Base-by-base conservation (phyloP, 2,888 invertebrate genomes). In the Troides helena region DNA sequence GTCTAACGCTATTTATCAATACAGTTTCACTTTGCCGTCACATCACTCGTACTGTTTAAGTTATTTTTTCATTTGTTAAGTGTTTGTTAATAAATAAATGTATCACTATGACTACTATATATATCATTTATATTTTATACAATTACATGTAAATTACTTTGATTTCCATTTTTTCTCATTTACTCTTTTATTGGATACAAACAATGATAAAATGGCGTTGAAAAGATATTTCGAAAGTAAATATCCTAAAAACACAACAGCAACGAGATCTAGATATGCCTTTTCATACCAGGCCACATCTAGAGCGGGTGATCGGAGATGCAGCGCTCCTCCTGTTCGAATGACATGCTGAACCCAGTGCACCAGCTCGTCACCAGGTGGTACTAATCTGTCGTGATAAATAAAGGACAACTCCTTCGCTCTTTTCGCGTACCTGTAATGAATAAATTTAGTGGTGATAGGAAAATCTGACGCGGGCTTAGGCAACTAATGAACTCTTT, bases 321-420 rank as follows among this genome's bases (percentile, higher is more conserved):
- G 85, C 0, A 72, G 69, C 0, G 88, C 87, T 0, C 88, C 88
- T 0, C 73, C 61, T 1, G 87, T 88, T 17, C 73, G 72, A 8
- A 83, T 74, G 7, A 86, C 87, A 71, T 88, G 86, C 59, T 81
- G 79, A 3, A 85, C 81, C 87, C 87, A 88, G 72, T 84, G 81
- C 4, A 80, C 79, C 36, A 88, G 21, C 61, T 84, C 85, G 0
- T 74, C 74, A 3, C 78, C 80, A 0, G 88, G 84, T 0, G 78
- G 64, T 12, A 74, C 57, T 1, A 81, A 79, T 21, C 83, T 78
- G 65, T 87, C 78, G 73, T 86, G 86, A 73, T 83, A 85, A 1
- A 85, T 76, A 8, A 73, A 57, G 0, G 87, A 87, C 1, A 85
- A 67, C 12, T 84, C 82, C 63, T 83, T 81, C 4, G 75, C 83